Evolutionary conservation across 2,113 vertebrate genomes (phyloP), one percentile per base, ranked within the genome.

Genomic region (Heterocephalus glaber): DNA sequence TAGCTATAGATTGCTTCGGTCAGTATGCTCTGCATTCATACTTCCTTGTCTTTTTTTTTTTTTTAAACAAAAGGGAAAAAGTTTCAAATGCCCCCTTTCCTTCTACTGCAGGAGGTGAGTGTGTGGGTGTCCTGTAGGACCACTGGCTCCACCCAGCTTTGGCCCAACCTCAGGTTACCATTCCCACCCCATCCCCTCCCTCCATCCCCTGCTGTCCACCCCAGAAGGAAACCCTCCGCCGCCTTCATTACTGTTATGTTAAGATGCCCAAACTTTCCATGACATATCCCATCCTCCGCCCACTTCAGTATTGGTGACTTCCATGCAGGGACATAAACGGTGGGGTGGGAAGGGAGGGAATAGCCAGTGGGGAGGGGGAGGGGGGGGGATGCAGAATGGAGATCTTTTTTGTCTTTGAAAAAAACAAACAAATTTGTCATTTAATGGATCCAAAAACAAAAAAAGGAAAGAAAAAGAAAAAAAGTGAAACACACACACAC

Each of bases 81-180:
- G 44, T 41, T 90, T 72, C 95, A 97, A 95, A 76, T 91, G 96
- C 98, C 89, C 97, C 97, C 96, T 98, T 98, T 97, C 97, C 96
- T 98, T 98, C 98, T 97, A 90, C 97, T 2, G 96, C 97, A 98
- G 98, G 98, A 98, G 98, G 98, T 98, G 98, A 98, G 98, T 98
- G 97, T 97, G 96, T 96, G 96, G 97, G 88, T 95, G 86, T 87
- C 93, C 92, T 84, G 7, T 92, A 95, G 96, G 86, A 33, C 81
- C 95, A 89, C n/a, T 95, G 93, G 76, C 95, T 94, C 92, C 96
- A 92, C 96, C 89, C 84, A 93, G 90, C 96, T 95, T 93, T 66
- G 41, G 81, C 93, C 92, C 86, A 76, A 87, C 49, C 90, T 94
- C 92, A 96, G 96, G 85, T 68, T 54, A 56, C 95, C 97, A 96